Evolutionary conservation across 1,140 invertebrate genomes (phyloP), one percentile per base, ranked within the genome.

Genomic region (Caenorhabditis latens): DNA sequence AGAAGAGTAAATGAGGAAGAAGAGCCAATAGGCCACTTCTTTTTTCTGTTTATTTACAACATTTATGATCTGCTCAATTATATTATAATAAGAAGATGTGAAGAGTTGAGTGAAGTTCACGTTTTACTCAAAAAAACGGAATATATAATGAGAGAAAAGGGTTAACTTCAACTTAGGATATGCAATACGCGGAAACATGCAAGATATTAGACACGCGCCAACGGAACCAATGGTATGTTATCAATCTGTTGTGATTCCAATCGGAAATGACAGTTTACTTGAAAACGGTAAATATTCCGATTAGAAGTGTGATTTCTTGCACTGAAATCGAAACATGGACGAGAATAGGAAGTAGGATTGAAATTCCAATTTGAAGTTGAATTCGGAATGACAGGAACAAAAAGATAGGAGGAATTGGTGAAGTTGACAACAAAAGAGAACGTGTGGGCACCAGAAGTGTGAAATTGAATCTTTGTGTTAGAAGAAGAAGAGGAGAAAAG

Each of bases 401-500:
- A 42, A 43, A 63, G 16, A 46, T 46, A 84, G 24, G 50, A 67
- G 48, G 84, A 65, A 63, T 84, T 63, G 67, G 61, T 84, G 61
- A 84, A 65, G 57, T 84, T 61, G 84, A 63, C 61, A 48, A 79
- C 46, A 79, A 79, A 53, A 50, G 71, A 48, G 71, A 79, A 79
- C 71, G 71, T 46, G 53, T 79, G 71, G 71, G 43, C 46, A 79
- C 71, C 71, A 79, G 71, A 79, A 79, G 71, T 79, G 71, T 79
- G 71, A 79, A 79, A 50, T 79, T 79, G 71, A 79, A 79, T 79
- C 71, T 79, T 79, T 79, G 71, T 79, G 46, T 79, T 79, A 24
- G 71, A 24, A 50, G 19, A 13, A 24, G 46, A 13, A 53, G 43
- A 50, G 46, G n/a, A 32, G 61, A 53, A 53, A 32, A 32, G 63